Conservation (phyloP, 2,888 invertebrate genomes). For the Microdon myrmicae region DNA sequence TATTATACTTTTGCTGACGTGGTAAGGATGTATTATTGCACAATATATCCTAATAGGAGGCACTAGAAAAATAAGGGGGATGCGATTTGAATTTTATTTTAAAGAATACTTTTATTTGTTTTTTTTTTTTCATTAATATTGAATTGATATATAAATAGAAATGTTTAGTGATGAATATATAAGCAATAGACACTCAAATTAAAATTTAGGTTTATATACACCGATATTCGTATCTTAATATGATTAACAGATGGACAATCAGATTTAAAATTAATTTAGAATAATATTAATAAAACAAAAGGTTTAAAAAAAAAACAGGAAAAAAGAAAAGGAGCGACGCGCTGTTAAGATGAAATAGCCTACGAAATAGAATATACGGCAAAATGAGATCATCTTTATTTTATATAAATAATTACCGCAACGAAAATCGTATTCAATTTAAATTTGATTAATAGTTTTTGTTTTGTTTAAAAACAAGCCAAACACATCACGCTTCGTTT, state of each 20-base stretch:
- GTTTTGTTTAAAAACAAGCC: no score
- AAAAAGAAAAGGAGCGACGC: no score
- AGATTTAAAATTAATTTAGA: no score
- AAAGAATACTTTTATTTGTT: conserved; percentile 40
- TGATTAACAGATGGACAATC: conserved; percentile 1
- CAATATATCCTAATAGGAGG: conserved; percentile 68
- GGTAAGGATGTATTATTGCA: conserved; percentile 62
- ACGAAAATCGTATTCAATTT: no score
- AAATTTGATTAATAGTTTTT: no score
- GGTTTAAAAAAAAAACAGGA: no score
- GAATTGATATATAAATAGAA: conserved; percentile 28
- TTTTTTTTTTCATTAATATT: conserved; percentile 29
- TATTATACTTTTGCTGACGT: conserved; percentile 43
- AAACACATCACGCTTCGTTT: neutral
- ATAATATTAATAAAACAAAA: no score
- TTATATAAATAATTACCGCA: no score
- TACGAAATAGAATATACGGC: no score
- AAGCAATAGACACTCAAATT: conserved; percentile 13
- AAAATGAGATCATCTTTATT: no score
- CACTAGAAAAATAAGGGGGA: conserved; percentile 65
- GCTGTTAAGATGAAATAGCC: no score
- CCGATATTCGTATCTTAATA: neutral
- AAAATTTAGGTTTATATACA: neutral
- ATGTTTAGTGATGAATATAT: conserved; percentile 21
- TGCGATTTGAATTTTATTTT: conserved; percentile 54